Conservation (phyloP, 2,888 invertebrate genomes). For the Trachelus troglodyta region DNA sequence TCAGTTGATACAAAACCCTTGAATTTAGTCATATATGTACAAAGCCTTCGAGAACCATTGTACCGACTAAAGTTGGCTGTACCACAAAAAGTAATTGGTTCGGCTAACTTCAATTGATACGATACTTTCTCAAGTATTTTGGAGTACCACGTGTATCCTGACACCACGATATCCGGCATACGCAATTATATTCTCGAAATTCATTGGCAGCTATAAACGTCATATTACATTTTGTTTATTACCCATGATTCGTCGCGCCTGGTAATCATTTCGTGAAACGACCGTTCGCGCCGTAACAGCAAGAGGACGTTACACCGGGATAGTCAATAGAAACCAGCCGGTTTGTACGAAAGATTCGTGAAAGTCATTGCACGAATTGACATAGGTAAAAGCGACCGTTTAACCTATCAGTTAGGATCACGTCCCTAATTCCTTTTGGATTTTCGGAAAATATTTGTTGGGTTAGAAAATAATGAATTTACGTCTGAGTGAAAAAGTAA, state of each 20-base stretch:
- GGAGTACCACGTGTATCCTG: not conserved
- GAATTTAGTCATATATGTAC: not conserved
- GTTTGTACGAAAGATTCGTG: not conserved
- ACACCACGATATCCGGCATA: not conserved
- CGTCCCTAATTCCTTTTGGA: not conserved
- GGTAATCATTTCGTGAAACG: not conserved
- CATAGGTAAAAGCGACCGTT: not conserved
- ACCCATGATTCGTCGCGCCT: not conserved
- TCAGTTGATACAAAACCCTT: not conserved
- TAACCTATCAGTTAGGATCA: not conserved
- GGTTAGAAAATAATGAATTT: not conserved
- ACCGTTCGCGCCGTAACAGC: not conserved
- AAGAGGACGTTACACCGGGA: not conserved
- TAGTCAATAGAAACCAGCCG: not conserved
- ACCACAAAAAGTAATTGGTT: not conserved
- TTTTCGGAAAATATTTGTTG: not conserved
- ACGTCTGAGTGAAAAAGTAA: not conserved
- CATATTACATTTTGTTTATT: not conserved
- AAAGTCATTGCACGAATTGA: not conserved
- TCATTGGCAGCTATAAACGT: not conserved
- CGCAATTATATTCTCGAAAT: not conserved
- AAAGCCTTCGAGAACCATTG: not conserved
- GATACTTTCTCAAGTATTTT: not conserved
- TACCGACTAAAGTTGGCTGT: not conserved
- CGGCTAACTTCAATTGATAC: not conserved